Evolutionary conservation across 2,113 vertebrate species (phyloP).

Genomic region (Strix uralensis): DNA sequence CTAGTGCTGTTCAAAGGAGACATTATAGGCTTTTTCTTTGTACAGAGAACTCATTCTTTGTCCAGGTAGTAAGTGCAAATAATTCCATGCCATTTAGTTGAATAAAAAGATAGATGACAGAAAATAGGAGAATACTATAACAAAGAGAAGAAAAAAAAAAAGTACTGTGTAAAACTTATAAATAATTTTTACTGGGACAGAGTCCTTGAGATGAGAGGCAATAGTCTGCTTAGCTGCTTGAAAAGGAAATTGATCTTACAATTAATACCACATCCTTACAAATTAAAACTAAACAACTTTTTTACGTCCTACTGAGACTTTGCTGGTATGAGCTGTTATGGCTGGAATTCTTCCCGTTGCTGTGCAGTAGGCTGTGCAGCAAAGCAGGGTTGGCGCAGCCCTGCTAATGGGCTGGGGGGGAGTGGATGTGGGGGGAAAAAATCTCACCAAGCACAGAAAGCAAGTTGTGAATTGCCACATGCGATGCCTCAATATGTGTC

Average conservation of each 20-base stretch:
- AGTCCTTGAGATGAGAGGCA: neutral
- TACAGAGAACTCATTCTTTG: conserved; percentile 34
- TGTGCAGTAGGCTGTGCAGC: neutral
- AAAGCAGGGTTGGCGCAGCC: neutral
- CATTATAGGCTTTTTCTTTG: conserved; percentile 10
- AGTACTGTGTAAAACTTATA: neutral
- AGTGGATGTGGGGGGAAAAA: neutral
- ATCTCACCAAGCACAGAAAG: neutral
- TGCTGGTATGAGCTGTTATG: neutral
- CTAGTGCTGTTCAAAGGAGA: conserved; percentile 12
- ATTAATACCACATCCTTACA: neutral
- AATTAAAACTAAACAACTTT: neutral
- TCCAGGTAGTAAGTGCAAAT: conserved; percentile 23
- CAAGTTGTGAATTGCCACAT: accelerated
- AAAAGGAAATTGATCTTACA: neutral
- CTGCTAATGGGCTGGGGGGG: neutral
- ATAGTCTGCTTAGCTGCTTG: neutral
- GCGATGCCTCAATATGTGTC: neutral
- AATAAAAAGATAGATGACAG: conserved; percentile 27
- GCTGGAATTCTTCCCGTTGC: neutral
- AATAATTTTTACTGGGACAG: neutral
- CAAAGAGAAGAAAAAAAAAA: neutral
- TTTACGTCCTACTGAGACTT: neutral
- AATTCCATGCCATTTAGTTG: conserved; percentile 29
- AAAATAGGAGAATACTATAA: neutral